Percentiles rank a stretch among this genome's conserved stretches.
Evolutionary conservation across 1,140 invertebrate species (phyloP).

Genomic region (Zaprionus africanus): DNA sequence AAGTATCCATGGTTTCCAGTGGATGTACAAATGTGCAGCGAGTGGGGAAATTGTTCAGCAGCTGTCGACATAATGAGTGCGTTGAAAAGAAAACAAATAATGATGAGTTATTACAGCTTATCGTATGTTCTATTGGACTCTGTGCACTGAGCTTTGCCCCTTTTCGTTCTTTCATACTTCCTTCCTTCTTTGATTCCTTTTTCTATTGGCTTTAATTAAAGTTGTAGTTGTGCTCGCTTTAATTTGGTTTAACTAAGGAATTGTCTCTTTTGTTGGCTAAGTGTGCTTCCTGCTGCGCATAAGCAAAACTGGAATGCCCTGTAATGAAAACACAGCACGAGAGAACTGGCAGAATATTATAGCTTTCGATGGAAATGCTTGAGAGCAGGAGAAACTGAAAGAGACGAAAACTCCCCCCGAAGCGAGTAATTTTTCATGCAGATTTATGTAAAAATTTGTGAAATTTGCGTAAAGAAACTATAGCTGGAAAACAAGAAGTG

Average conservation of each 20-base stretch:
- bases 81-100: not conserved
- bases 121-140: too few relatives aligned
- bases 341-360: constrained; percentile 30
- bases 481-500: constrained; percentile 47
- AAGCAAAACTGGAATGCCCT: constrained; percentile 18
- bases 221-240: not conserved
- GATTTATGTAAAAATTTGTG: constrained; percentile 73
- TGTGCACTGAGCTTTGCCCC: too few relatives aligned
- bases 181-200: not conserved
- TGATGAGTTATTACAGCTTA: constrained; percentile 65
- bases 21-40: constrained; percentile 20
- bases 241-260: not conserved
- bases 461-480: constrained; percentile 64
- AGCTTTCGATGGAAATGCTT: constrained; percentile 38
- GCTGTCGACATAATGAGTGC: constrained; percentile 19
- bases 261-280: not conserved
- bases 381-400: constrained; percentile 34
- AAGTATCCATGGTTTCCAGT: constrained; percentile 24
- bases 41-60: constrained; percentile 54
- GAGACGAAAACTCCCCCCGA: constrained; percentile 31
- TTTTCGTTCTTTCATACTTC: too few relatives aligned
- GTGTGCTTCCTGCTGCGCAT: not conserved
- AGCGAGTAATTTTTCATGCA: constrained; percentile 72
- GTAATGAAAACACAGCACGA: constrained; percentile 10
- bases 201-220: not conserved